Conservation (phyloP, 1,140 invertebrate species). For the Homarus americanus region DNA sequence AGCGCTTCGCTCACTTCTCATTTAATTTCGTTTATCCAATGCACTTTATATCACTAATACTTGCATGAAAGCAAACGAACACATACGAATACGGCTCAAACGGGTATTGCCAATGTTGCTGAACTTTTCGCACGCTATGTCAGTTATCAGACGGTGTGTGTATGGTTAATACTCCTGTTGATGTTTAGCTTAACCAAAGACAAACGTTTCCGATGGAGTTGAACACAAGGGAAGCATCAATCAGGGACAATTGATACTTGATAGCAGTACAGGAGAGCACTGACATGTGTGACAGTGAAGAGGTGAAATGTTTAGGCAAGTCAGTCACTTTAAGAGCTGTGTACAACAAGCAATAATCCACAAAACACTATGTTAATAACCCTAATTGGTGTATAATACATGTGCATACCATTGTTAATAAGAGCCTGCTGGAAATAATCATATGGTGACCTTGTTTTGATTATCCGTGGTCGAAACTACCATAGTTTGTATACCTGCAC, state of each 20-base stretch:
- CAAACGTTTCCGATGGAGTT: not conserved
- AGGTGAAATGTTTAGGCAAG: not conserved
- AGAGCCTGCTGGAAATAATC: no score
- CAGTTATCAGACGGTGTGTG: not conserved
- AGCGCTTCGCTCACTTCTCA: conserved; percentile 49
- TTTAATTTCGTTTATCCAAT: conserved; percentile 14
- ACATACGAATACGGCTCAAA: not conserved
- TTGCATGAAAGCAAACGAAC: not conserved
- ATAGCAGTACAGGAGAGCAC: not conserved
- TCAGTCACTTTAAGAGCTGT: not conserved
- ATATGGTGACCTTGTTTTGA: no score
- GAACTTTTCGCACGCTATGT: conserved; percentile 19
- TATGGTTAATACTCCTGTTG: not conserved
- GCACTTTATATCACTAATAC: not conserved
- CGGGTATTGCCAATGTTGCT: not conserved
- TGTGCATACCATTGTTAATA: not conserved
- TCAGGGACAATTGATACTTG: not conserved
- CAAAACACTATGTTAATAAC: not conserved
- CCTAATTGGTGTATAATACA: not conserved
- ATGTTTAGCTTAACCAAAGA: not conserved
- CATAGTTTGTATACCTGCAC: no score
- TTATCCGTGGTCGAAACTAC: no score
- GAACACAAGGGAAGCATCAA: not conserved
- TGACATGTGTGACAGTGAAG: not conserved
- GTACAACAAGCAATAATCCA: no score